Percentiles rank a stretch among this genome's conserved stretches.
phyloP scores from a whole-genome alignment of 1,140 invertebrate genomes.

The Mylabris phalerata region DNA sequence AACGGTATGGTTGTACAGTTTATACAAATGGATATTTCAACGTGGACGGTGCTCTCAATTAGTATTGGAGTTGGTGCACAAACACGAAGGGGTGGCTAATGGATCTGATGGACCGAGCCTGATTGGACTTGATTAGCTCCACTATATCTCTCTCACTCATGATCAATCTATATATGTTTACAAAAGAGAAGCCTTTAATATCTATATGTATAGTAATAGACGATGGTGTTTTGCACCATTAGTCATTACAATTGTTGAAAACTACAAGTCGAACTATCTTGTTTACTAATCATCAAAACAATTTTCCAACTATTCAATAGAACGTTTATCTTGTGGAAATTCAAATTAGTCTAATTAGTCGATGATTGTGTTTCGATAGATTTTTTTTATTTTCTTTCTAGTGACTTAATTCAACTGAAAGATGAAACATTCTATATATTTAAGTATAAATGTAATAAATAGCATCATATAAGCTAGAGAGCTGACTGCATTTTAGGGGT shows the following conservation, averaged over 20 bases:
- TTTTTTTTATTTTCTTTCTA: too few species aligned
- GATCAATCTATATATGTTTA: neutral
- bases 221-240: too few species aligned
- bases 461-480: constrained; percentile 27
- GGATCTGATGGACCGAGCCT: constrained; percentile 44
- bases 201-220: too few species aligned
- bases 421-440: too few species aligned
- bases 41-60: constrained; percentile 36
- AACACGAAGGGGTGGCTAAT: constrained; percentile 43
- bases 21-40: constrained; percentile 32
- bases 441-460: constrained; percentile 25
- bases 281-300: constrained; percentile 2
- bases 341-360: neutral
- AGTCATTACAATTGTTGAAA: too few species aligned
- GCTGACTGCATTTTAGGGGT: constrained; percentile 27
- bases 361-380: neutral
- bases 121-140: constrained; percentile 50
- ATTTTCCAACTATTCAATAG: neutral
- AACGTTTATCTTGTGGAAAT: constrained; percentile 1
- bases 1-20: constrained; percentile 23
- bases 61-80: constrained; percentile 41
- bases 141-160: constrained; percentile 19
- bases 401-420: too few species aligned
- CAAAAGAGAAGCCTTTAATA: neutral
- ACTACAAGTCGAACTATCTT: too few species aligned